Evolutionary conservation across 2,888 invertebrate species (phyloP).

Genomic region (Andrena praecox): DNA sequence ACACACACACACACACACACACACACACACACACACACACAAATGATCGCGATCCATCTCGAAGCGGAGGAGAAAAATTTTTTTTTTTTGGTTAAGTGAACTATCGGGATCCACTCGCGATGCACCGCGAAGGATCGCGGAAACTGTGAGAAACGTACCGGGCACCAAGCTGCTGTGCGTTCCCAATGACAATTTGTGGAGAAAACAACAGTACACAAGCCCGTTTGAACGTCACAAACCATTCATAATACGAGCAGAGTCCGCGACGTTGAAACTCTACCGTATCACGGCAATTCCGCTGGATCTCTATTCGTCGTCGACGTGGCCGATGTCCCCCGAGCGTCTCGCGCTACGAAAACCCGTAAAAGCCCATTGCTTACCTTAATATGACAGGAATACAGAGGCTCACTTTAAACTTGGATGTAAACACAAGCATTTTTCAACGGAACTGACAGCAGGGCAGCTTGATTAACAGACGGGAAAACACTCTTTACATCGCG

Average conservation of each 20-base stretch:
- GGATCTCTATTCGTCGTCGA: conserved; percentile 19
- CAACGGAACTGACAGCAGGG: conserved; percentile 81
- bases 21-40: not conserved
- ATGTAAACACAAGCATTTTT: conserved; percentile 92
- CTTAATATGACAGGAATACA: conserved; percentile 88
- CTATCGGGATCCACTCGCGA: not conserved
- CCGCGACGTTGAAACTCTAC: conserved; percentile 28
- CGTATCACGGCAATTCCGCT: conserved; percentile 16
- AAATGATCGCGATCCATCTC: not conserved
- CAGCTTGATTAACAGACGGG: conserved; percentile 83
- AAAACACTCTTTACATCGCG: conserved; percentile 84
- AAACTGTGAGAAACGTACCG: not conserved
- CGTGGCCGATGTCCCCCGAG: conserved; percentile 10
- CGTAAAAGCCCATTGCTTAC: conserved; percentile 81
- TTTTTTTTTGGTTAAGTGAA: conserved; percentile 67
- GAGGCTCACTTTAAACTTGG: conserved; percentile 88
- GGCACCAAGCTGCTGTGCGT: not conserved
- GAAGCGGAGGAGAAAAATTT: not conserved
- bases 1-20: too few relatives aligned
- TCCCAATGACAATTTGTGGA: conserved; percentile 11
- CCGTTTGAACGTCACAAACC: conserved; percentile 66
- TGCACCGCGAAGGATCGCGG: not conserved
- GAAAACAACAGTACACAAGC: conserved; percentile 26
- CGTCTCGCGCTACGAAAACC: not conserved
- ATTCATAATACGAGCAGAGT: conserved; percentile 52